Evolutionary conservation across 2,113 vertebrate species (phyloP), one percentile per base, ranked within the genome.

Genomic region (Lepidothrix coronata): DNA sequence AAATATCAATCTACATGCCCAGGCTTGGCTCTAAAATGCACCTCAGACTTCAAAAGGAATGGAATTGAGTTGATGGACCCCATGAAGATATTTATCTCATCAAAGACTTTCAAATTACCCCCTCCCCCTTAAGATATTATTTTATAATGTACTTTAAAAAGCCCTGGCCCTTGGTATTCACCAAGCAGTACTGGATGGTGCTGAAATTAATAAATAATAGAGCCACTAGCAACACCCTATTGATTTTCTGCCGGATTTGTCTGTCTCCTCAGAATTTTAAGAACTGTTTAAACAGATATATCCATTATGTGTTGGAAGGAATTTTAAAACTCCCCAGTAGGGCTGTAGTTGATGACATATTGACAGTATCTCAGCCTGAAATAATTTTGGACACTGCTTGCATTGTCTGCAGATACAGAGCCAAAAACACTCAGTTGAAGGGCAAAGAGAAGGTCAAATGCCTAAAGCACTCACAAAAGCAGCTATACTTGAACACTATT

Each of bases 181-280:
- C 76, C 89, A 31, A 28, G 39, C 33, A 92, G 52, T 51, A 61
- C 58, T 49, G 41, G 70, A 43, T 43, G 79, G 55, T 41, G 78
- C 46, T 72, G 86, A 96, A 96, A 97, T 96, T 92, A 95, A 96
- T 97, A 96, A 96, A 88, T 91, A 96, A 94, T 90, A 95, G 79
- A 96, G 87, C 87, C 88, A 89, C 88, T 46, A 87, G 92, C 93
- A 96, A 78, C 75, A 65, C 52, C 19, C 52, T 92, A 97, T 96
- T 91, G 95, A 95, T 96, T 96, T 96, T 82, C 88, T 94, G 90
- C 88, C 18, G 19, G 85, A 92, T 96, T 92, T 91, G 85, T 96
- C 93, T 94, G 67, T 91, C 91, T 93, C 88, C 88, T 65, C 92
- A 65, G 94, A 96, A 97, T 95, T 93, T 95, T 95, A 96, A 96